Evolutionary conservation across 2,113 vertebrate species (phyloP).

Genomic region (Pandion haliaetus): DNA sequence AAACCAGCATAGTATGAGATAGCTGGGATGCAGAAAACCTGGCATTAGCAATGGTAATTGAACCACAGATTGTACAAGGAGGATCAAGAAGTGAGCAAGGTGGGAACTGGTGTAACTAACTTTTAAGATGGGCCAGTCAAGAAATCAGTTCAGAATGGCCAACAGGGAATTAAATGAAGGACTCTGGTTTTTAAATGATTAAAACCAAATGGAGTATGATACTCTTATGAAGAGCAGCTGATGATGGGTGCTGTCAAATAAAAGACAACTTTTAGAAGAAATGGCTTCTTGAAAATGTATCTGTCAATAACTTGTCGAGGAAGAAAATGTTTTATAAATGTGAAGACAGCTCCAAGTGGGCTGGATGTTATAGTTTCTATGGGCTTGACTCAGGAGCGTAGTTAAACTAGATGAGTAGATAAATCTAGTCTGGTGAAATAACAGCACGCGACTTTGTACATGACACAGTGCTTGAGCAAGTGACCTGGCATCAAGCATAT

Average conservation of each 20-base stretch:
- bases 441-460: background rate
- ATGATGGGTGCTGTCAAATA: background rate
- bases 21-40: background rate
- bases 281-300: background rate
- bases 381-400: background rate
- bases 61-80: background rate
- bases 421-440: background rate
- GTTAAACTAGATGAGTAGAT: background rate
- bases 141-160: background rate
- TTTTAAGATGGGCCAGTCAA: background rate
- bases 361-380: background rate
- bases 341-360: background rate
- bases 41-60: background rate
- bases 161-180: background rate
- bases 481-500: background rate
- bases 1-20: background rate
- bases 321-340: background rate
- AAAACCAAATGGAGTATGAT: background rate
- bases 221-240: background rate
- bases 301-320: background rate
- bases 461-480: background rate
- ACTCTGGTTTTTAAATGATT: background rate
- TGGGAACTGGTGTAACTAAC: background rate
- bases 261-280: background rate
- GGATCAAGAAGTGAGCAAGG: background rate